Base-by-base conservation (phyloP, 2,797 vertebrate species). In the Enoplosus armatus region DNA sequence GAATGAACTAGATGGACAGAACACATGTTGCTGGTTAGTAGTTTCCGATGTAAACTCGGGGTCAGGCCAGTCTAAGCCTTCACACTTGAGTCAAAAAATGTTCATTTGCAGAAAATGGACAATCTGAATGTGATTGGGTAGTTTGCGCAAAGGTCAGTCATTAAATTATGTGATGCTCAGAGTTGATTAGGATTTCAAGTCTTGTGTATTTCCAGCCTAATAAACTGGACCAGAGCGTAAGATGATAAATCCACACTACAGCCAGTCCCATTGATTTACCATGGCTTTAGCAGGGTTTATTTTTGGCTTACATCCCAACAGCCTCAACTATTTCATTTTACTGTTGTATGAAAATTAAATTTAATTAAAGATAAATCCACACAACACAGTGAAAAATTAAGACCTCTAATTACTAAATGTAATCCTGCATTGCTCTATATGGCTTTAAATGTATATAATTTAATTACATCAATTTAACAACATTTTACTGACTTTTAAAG, bases 241-340 rank as follows among this genome's bases (percentile, higher is more conserved):
- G 67, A 72, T 50, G 76, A 66, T 27, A 69, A 59, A 67, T 50
- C 39, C 15, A 72, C 37, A 37, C 20, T 12, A 14, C 27, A 47
- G 64, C 12, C 35, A 1, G 35, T 37, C 37, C 27, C 35, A 56
- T 27, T 79, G 58, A 80, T 72, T 85, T 29, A 75, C 29, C 24
- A 16, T 6, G 69, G 37, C 51, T 72, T 53, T 27, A 56, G 65
- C 26, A 1, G n/a, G 15, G 18, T 18, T 54, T 41, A 27, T 35
- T 54, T 72, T 74, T 75, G 62, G 59, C 74, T 71, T 39, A 8
- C 66, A 43, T 60, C 53, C 73, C 24, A 47, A 47, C 51, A 54
- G 55, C 20, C 47, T 29, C 31, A 58, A 54, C 29, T 56, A n/a
- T 69, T 54, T 27, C 14, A 72, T 58, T 73, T 75, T 58, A 65